Evolutionary conservation across 2,113 vertebrate species (phyloP).

Genomic region (Esox niger): DNA sequence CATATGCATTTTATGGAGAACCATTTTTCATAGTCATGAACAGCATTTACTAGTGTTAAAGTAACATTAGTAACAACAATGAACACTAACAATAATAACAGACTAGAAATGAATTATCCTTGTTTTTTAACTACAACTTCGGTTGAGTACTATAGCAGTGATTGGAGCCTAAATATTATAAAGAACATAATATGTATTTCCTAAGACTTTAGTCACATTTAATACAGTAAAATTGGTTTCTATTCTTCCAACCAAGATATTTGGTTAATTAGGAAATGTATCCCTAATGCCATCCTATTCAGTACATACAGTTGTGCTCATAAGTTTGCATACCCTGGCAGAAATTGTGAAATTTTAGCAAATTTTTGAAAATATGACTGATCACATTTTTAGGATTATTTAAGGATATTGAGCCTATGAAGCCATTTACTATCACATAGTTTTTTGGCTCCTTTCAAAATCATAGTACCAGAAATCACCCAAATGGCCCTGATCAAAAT

Average conservation of each 20-base stretch:
- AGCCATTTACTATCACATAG: too few species aligned
- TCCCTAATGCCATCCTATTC: not conserved
- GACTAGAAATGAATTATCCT: not conserved
- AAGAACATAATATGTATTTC: not conserved
- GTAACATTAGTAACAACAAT: not conserved
- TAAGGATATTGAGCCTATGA: too few species aligned
- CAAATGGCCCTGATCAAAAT: too few species aligned
- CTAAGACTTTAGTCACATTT: constrained; percentile 29
- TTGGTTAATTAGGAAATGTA: not conserved
- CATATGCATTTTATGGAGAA: not conserved
- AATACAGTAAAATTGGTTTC: constrained; percentile 44
- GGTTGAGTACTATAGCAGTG: not conserved
- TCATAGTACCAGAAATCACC: too few species aligned
- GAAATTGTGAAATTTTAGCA: too few species aligned
- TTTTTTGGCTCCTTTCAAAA: too few species aligned
- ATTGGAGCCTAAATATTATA: not conserved
- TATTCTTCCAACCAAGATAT: not conserved
- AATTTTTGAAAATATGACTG: too few species aligned
- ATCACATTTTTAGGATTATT: too few species aligned
- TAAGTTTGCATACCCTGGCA: too few species aligned
- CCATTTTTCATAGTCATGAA: not conserved
- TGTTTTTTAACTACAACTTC: not conserved
- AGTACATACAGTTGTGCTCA: too few species aligned
- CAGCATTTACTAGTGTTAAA: constrained; percentile 3
- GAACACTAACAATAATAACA: not conserved